Conservation (phyloP, 1,140 invertebrate genomes). For the Plectus sambesii region DNA sequence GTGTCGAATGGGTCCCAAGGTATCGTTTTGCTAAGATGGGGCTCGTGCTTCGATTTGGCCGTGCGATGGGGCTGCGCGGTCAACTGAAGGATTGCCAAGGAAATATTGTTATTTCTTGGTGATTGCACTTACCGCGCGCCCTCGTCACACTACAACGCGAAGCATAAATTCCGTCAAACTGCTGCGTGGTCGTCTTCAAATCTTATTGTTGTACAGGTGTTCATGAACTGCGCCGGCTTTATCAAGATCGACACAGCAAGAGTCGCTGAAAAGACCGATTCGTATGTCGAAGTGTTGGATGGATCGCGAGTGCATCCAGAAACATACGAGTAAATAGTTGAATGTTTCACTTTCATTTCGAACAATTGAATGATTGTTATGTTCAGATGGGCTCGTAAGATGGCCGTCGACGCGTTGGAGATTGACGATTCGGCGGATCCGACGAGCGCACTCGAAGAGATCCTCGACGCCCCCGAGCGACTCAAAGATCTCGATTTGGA, state of each 20-base stretch:
- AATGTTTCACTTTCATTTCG: too few species aligned
- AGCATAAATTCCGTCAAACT: too few species aligned
- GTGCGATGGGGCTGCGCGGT: background rate
- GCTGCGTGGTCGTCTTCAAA: too few species aligned
- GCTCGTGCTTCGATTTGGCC: background rate
- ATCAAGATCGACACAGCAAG: constrained; percentile 90
- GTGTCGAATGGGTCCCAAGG: constrained; percentile 92
- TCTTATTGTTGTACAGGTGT: constrained; percentile 62
- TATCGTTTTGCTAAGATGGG: too few species aligned
- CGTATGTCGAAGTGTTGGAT: constrained; percentile 56
- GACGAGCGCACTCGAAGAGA: constrained; percentile 88
- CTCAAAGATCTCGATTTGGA: constrained; percentile 93
- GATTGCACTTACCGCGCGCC: too few species aligned
- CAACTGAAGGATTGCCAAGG: too few species aligned
- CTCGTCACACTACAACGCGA: too few species aligned
- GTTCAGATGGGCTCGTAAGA: constrained; percentile 98
- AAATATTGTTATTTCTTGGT: too few species aligned
- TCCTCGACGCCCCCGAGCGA: constrained; percentile 76
- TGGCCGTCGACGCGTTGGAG: constrained; percentile 97
- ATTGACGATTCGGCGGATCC: constrained; percentile 88
- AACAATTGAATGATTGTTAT: too few species aligned
- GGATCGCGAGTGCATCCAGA: constrained; percentile 96
- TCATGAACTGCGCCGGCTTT: constrained; percentile 97
- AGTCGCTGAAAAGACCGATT: constrained; percentile 25
- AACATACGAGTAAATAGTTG: too few species aligned